phyloP scores from a whole-genome alignment of 30 jellyfish, hydroid and myxozoan species.

The Euphysa ruthae region DNA sequence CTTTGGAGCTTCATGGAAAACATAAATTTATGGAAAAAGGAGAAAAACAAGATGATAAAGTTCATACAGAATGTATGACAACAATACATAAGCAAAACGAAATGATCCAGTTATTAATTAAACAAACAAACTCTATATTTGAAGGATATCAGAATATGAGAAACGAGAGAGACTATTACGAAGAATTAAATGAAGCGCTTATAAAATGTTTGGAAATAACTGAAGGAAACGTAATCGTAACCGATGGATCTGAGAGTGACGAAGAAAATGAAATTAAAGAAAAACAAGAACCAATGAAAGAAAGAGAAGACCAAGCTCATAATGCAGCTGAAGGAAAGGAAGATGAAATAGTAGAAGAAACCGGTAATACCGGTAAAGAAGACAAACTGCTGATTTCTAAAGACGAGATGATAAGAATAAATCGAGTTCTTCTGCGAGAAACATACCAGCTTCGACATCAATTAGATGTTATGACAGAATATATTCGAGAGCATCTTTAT shows the following conservation, averaged over 20 bases:
- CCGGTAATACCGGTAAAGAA: neutral
- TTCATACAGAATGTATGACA: constrained; percentile 8
- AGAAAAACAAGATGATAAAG: constrained; percentile 9
- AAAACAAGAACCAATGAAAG: neutral
- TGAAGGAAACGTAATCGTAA: constrained; percentile 1
- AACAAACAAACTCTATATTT: constrained; percentile 12
- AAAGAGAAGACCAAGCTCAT: neutral
- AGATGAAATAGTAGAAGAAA: neutral
- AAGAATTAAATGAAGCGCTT: constrained; percentile 30
- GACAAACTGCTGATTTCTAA: neutral
- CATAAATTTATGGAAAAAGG: neutral
- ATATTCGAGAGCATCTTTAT: constrained; percentile 15
- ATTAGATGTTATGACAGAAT: constrained; percentile 13
- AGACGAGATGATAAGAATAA: constrained; percentile 18
- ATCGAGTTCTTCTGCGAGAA: constrained; percentile 20
- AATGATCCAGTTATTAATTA: constrained; percentile 4
- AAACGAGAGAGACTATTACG: constrained; percentile 31
- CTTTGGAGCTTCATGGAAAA: constrained; percentile 16
- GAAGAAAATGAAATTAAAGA: neutral
- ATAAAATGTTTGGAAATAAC: constrained; percentile 20
- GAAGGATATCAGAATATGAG: constrained; percentile 18
- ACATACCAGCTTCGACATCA: constrained; percentile 27
- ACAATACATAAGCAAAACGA: constrained; percentile 28
- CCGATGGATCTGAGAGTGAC: too few relatives aligned
- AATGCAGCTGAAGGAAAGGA: neutral